Evolutionary conservation across 2,888 invertebrate genomes (phyloP).

Genomic region (Byasa hedistus): DNA sequence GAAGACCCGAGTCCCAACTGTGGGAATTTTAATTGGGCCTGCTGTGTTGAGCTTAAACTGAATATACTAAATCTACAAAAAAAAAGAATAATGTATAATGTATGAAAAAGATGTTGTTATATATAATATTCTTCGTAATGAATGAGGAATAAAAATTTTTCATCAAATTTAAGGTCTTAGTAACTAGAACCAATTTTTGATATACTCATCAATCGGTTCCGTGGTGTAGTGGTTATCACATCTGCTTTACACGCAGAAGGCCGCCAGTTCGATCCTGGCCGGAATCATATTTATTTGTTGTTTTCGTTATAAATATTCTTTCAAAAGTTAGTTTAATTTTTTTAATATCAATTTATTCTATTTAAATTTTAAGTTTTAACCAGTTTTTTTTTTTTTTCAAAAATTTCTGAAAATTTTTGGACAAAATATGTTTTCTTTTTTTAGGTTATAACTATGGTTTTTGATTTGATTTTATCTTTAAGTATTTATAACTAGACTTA

Average conservation of each 20-base stretch:
- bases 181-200: neutral
- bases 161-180: neutral
- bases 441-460: too few species aligned
- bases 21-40: too few species aligned
- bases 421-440: too few species aligned
- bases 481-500: too few species aligned
- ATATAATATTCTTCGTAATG: neutral
- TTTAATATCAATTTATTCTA: neutral
- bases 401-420: too few species aligned
- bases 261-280: slow-evolving; percentile 1
- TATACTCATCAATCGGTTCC: neutral
- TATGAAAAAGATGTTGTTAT: too few species aligned
- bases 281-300: neutral
- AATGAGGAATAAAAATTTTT: neutral
- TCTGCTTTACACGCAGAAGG: slow-evolving; percentile 1
- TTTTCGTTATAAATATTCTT: neutral
- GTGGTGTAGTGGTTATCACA: slow-evolving; percentile 1
- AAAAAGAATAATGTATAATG: too few species aligned
- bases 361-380: neutral
- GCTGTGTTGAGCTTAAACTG: too few species aligned
- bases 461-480: too few species aligned
- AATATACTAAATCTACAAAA: too few species aligned
- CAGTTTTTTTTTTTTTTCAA: too few species aligned
- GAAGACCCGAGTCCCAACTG: too few species aligned
- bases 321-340: neutral